Evolutionary conservation across 2,888 invertebrate species (phyloP).

Genomic region (Globia sparganii): DNA sequence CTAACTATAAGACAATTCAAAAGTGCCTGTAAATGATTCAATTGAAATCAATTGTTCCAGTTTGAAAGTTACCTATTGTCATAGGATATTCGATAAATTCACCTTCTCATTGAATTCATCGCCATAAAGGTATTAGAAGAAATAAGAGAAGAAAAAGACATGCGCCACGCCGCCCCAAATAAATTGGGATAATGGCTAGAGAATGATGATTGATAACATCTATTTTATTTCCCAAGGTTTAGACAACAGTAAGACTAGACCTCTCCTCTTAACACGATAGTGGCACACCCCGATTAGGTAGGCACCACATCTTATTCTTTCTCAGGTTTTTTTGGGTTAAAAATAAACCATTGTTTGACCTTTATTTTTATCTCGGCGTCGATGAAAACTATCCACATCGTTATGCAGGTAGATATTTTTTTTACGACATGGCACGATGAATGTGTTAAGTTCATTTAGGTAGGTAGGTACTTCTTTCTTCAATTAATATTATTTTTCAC

Average conservation of each 20-base stretch:
- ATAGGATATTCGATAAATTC: background rate
- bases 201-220: background rate
- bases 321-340: constrained; percentile 1
- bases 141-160: background rate
- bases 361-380: background rate
- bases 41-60: too few species aligned
- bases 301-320: background rate
- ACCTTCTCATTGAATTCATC: background rate
- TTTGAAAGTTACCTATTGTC: background rate
- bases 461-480: background rate
- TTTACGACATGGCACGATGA: background rate
- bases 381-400: constrained; percentile 17
- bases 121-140: background rate
- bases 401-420: constrained; percentile 35
- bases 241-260: background rate
- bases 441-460: constrained; percentile 24
- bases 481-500: constrained; percentile 28
- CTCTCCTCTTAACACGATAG: background rate
- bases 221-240: background rate
- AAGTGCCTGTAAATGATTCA: too few species aligned
- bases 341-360: background rate
- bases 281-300: background rate
- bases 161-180: background rate
- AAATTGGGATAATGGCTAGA: background rate
- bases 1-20: too few species aligned